Evolutionary conservation across 2,888 invertebrate species (phyloP), one percentile per base, ranked within the genome.

Genomic region (Oscheius sp.): DNA sequence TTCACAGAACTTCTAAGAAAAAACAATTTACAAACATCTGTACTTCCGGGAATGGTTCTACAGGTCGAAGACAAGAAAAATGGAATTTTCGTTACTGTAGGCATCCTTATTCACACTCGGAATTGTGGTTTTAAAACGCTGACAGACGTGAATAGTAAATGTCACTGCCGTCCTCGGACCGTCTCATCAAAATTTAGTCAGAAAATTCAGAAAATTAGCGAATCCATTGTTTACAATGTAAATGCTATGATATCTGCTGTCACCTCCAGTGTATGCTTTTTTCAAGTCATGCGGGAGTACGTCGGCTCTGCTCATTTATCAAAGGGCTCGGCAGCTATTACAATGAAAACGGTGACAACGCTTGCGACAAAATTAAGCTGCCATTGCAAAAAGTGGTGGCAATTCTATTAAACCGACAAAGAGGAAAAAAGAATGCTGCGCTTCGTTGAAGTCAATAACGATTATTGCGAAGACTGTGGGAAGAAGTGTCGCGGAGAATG

Each of bases 271-370:
- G 62, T 44, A 30, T 62, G 62, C 33, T 62, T 62, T 62, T 62
- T 62, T 62, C 62, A 45, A 47, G 62, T 62, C 49, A 62, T 47
- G 49, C 62, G 62, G n/a, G 59, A 62, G 62, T 62, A 62, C 62
- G 62, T 62, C 47, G 47, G 62, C 47, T 26, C 26, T 8, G 47
- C 62, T 62, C 62, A 62, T 62, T 62, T 62, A 62, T 62, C 62
- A 62, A 62, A 62, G 47, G 49, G 47, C 33, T 32, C 49, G 30
- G 44, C 62, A 12, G 62, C 62, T 62, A 62, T 62, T 62, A 62
- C 62, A 62, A 62, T 62, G 62, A 47, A n/a, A 47, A 62, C 33
- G 62, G 62, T 62, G 62, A 62, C 62, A 62, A 62, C 47, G 45
- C 30, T 22, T 47, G 62, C 47, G 62, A 62, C 62, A 62, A 32